These are phyloP conservation scores for Apis florea DNA, from an alignment of 1,140 invertebrate species.

Conservation along the genomic window DNA sequence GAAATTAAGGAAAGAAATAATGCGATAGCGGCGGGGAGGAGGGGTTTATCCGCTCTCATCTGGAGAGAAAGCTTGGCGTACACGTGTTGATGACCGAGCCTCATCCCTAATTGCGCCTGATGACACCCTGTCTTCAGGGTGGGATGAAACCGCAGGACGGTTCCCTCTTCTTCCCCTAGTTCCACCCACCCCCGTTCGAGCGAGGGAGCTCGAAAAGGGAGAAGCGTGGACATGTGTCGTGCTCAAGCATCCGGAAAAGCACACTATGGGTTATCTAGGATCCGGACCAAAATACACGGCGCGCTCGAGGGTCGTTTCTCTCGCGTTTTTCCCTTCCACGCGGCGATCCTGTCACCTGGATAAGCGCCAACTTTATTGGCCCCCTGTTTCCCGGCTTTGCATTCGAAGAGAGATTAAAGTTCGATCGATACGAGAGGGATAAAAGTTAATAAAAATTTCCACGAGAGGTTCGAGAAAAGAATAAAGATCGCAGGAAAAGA, in stretches of 20 bases:
- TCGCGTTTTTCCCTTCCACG: too few species aligned
- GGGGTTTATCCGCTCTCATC: constrained; percentile 30
- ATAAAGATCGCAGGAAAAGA: too few species aligned
- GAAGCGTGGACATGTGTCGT: constrained; percentile 75
- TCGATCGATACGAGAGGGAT: too few species aligned
- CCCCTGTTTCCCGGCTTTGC: neutral
- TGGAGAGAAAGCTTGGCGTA: constrained; percentile 43
- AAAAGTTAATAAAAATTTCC: too few species aligned
- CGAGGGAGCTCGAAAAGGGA: constrained; percentile 55
- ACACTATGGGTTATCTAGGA: constrained; percentile 70
- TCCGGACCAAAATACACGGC: constrained; percentile 65
- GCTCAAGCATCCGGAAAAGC: constrained; percentile 79
- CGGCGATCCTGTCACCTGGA: constrained; percentile 50
- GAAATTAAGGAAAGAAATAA: constrained; percentile 69
- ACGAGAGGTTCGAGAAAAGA: too few species aligned
- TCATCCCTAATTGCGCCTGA: constrained; percentile 74
- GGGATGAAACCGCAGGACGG: constrained; percentile 65
- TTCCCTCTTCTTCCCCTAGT: constrained; percentile 16
- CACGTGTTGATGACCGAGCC: constrained; percentile 72
- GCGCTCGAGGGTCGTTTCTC: constrained; percentile 47
- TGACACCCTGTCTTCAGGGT: constrained; percentile 71
- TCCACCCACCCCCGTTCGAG: neutral
- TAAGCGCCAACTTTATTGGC: constrained; percentile 36
- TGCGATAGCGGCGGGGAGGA: constrained; percentile 32
- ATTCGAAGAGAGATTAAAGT: too few species aligned